These are phyloP conservation scores for Phymanthus crucifer DNA, from an alignment of 92 coral and sea anemone genomes.

Conservation along the genomic window DNA sequence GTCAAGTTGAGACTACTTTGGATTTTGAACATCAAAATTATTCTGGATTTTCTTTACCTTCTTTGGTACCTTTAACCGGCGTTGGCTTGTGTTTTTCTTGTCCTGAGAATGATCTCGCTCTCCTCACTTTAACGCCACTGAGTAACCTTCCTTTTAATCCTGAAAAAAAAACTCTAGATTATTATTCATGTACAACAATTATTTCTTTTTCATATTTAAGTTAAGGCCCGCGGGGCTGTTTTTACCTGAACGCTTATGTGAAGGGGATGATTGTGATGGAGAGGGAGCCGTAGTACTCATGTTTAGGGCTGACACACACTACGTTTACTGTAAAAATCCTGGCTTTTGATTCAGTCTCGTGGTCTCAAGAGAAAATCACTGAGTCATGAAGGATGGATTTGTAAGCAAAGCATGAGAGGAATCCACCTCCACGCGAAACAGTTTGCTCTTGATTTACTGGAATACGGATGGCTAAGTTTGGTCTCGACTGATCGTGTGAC, in stretches of 20 bases:
- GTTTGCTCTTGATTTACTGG: neutral
- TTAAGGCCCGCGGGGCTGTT: neutral
- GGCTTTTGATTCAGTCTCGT: neutral
- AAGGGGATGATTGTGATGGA: conserved; percentile 2
- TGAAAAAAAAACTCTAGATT: conserved; percentile 20
- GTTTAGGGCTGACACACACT: neutral
- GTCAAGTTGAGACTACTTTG: neutral
- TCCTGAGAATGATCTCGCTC: conserved; percentile 87
- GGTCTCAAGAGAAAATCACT: neutral
- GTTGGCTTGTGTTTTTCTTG: conserved; percentile 78
- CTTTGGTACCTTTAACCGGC: conserved; percentile 47
- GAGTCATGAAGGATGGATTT: neutral
- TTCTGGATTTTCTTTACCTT: conserved; percentile 40
- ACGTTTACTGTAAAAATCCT: neutral
- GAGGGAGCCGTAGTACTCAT: conserved; percentile 26
- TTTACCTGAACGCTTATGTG: conserved; percentile 28
- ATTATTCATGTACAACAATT: neutral
- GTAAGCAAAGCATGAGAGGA: neutral
- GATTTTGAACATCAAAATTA: neutral
- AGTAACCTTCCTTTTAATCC: conserved; percentile 76
- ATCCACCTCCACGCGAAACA: conserved; percentile 13
- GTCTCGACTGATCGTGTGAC: conserved; percentile 22
- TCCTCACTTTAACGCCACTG: conserved; percentile 78
- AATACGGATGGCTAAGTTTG: conserved; percentile 5
- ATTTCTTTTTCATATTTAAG: neutral